Conservation (phyloP, 2,888 invertebrate species). For the Hirudinaria manillensis region DNA sequence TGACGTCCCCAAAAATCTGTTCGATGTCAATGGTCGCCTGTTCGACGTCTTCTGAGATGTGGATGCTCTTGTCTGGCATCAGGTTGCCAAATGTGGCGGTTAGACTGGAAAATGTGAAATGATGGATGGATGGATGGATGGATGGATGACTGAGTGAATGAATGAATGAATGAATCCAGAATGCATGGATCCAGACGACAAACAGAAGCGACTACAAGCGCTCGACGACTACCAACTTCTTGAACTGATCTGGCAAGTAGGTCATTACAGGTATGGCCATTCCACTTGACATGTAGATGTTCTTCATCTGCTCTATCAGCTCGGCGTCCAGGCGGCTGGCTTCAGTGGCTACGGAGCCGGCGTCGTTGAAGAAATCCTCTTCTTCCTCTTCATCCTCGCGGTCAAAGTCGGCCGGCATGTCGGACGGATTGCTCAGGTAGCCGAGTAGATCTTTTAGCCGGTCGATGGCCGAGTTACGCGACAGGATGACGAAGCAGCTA, state of each 20-base stretch:
- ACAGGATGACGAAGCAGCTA: conserved; percentile 21
- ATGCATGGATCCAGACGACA: too few relatives aligned
- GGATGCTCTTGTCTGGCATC: conserved; percentile 4
- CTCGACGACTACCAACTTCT: conserved; percentile 4
- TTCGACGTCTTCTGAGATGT: conserved; percentile 12
- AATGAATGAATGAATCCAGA: too few relatives aligned
- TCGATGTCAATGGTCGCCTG: background rate
- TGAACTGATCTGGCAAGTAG: conserved; percentile 1
- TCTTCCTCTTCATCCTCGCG: conserved; percentile 5
- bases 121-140: background rate
- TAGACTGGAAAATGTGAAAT: conserved; percentile 16
- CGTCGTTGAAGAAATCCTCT: background rate
- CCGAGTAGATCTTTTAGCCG: conserved; percentile 6
- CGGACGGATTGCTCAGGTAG: background rate
- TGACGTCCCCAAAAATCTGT: conserved; percentile 17
- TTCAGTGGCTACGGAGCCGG: too few relatives aligned
- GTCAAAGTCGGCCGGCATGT: background rate
- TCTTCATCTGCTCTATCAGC: too few relatives aligned
- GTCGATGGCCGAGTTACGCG: background rate
- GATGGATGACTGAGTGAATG: background rate
- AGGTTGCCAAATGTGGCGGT: background rate
- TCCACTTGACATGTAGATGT: background rate
- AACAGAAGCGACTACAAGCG: too few relatives aligned
- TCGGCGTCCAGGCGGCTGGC: too few relatives aligned
- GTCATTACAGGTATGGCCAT: background rate